These are phyloP conservation scores for Notocelia uddmanniana DNA, from an alignment of 2,888 invertebrate genomes.

Conservation along the genomic window DNA sequence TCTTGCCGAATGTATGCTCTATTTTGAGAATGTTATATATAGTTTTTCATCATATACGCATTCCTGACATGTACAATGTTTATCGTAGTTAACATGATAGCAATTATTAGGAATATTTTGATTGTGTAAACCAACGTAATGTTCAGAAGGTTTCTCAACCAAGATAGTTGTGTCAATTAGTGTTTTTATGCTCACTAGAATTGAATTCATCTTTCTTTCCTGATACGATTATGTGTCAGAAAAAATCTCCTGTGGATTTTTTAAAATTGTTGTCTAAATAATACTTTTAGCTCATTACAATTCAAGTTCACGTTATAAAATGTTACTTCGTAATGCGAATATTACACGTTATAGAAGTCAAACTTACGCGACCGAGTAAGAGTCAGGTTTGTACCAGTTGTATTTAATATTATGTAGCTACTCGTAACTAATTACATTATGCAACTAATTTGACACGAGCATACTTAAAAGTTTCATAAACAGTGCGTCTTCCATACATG, in stretches of 20 bases:
- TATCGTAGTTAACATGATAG: background rate
- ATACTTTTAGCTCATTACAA: too few relatives aligned
- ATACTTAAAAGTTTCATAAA: too few relatives aligned
- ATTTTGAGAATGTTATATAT: background rate
- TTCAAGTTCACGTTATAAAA: too few relatives aligned
- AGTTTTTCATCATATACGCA: background rate
- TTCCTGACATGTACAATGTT: background rate
- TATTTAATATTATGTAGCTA: too few relatives aligned
- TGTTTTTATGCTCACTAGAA: background rate
- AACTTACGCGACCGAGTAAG: too few relatives aligned
- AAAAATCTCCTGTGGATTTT: background rate
- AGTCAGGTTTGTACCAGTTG: too few relatives aligned
- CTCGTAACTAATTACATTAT: too few relatives aligned
- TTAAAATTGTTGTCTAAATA: background rate
- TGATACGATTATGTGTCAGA: too few relatives aligned
- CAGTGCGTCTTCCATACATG: too few relatives aligned
- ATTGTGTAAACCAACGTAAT: background rate
- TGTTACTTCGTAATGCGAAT: too few relatives aligned
- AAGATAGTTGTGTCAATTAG: background rate
- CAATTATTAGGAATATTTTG: background rate
- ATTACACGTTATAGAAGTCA: too few relatives aligned
- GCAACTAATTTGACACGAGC: too few relatives aligned
- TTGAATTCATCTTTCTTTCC: background rate
- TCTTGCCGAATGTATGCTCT: background rate
- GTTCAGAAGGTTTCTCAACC: background rate